Evolutionary conservation across 1,140 invertebrate genomes (phyloP).

Genomic region (Ooceraea biroi): DNA sequence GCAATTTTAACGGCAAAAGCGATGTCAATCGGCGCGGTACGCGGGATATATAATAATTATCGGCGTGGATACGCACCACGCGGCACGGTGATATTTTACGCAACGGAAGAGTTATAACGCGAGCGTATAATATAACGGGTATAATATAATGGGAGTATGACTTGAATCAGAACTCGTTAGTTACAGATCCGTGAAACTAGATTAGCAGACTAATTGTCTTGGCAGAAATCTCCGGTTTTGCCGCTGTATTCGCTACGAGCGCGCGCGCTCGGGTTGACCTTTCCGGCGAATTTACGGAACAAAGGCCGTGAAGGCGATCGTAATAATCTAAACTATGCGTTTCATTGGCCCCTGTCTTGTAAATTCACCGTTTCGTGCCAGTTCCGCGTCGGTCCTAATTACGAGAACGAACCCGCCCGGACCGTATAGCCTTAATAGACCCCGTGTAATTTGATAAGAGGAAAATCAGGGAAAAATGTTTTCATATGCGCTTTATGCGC

Average conservation of each 20-base stretch:
- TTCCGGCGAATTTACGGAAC: conserved; percentile 56
- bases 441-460: conserved; percentile 42
- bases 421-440: conserved; percentile 48
- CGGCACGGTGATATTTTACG: conserved; percentile 1
- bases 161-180: conserved; percentile 70
- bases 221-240: conserved; percentile 72
- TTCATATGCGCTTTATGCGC: not conserved
- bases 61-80: not conserved
- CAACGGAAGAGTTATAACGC: conserved; percentile 34
- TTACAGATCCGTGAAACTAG: conserved; percentile 71
- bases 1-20: conserved; percentile 44
- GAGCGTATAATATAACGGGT: conserved; percentile 16
- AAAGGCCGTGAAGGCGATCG: conserved; percentile 67
- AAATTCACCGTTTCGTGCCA: conserved; percentile 62
- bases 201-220: conserved; percentile 74
- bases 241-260: conserved; percentile 27
- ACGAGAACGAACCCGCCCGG: conserved; percentile 45
- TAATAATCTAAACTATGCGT: conserved; percentile 73
- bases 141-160: conserved; percentile 16
- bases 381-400: conserved; percentile 58
- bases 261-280: not conserved
- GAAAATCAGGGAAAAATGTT: conserved; percentile 19
- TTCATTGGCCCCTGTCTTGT: conserved; percentile 68
- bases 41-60: conserved; percentile 25
- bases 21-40: not conserved